Evolutionary conservation across 2,797 vertebrate species (phyloP).

Genomic region (Acrocephalus scirpaceus): DNA sequence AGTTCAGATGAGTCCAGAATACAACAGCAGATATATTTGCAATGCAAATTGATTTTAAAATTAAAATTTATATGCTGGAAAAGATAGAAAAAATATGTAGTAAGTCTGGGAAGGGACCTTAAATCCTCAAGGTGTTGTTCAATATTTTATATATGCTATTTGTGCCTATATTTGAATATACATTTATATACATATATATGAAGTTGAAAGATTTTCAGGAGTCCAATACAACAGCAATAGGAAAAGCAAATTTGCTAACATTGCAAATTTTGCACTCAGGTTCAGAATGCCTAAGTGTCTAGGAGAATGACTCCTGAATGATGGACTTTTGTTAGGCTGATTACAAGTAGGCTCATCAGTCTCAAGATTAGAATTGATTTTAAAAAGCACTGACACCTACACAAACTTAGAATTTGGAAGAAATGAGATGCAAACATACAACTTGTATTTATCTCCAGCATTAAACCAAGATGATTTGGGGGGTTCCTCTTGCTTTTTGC

Average conservation of each 20-base stretch:
- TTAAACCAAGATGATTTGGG: neutral
- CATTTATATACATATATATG: neutral
- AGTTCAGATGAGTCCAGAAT: neutral
- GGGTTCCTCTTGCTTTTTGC: neutral
- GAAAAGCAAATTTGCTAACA: neutral
- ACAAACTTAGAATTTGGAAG: neutral
- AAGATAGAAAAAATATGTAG: neutral
- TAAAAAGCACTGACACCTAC: fast-evolving
- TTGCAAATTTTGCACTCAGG: neutral
- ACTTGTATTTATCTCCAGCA: neutral
- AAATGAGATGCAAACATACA: neutral
- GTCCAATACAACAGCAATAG: neutral
- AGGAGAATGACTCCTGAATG: neutral
- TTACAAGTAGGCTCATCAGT: neutral
- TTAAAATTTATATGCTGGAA: neutral
- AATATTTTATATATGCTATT: neutral
- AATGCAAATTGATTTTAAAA: neutral
- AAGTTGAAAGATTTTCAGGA: neutral
- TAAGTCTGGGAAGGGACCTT: neutral
- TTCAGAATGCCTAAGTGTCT: neutral
- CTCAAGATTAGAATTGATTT: neutral
- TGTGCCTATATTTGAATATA: neutral
- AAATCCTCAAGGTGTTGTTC: neutral
- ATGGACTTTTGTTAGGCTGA: neutral
- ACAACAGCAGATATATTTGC: neutral